Conservation (phyloP, 2,113 vertebrate genomes). For the Rhinopomastus cyanomelas region DNA sequence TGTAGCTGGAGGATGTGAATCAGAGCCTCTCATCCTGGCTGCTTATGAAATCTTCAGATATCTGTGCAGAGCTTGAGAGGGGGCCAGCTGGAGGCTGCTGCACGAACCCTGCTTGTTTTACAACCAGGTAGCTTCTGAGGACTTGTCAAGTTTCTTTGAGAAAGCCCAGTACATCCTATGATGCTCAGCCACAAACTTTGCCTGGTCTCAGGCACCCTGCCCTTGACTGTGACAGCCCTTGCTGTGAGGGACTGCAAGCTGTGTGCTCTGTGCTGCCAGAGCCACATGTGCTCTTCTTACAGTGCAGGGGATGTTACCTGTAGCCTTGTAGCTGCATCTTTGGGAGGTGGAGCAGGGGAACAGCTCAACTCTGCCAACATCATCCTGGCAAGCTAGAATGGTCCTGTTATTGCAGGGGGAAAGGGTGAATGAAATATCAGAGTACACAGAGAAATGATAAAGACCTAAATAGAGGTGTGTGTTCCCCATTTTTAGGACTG, state of each 20-base stretch:
- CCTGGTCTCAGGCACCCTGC: background rate
- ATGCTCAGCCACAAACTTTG: fast-evolving
- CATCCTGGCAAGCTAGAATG: background rate
- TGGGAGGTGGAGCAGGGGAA: fast-evolving
- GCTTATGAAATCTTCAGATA: background rate
- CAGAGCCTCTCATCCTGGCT: background rate
- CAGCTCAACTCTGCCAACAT: background rate
- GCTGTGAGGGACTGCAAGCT: background rate
- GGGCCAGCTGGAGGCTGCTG: background rate
- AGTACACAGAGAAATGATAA: background rate
- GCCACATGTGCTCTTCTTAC: fast-evolving
- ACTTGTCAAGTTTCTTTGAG: background rate
- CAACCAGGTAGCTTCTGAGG: background rate
- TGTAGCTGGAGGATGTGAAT: background rate
- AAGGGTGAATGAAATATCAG: background rate
- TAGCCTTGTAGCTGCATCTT: background rate
- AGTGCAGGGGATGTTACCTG: background rate
- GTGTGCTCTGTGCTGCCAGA: background rate
- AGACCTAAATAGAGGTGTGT: background rate
- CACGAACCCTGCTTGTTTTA: background rate
- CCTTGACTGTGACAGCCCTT: background rate
- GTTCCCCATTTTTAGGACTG: background rate
- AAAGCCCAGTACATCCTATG: fast-evolving
- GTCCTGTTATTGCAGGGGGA: background rate
- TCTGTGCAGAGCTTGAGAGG: background rate